These are phyloP conservation scores for Pangasius larnaudii DNA, from an alignment of 2,797 vertebrate species.

Conservation along the genomic window DNA sequence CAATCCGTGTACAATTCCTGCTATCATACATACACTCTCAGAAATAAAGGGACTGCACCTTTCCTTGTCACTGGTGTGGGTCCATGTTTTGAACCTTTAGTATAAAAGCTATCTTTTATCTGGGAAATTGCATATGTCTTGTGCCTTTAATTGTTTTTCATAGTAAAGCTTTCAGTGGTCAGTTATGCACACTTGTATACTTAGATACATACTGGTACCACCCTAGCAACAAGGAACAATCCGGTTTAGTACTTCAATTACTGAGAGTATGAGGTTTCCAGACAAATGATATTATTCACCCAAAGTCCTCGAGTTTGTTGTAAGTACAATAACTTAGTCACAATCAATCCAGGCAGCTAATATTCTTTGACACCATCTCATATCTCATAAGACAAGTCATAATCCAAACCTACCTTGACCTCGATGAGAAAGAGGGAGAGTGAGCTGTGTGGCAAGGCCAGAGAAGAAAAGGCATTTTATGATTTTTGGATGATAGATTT, in stretches of 20 bases:
- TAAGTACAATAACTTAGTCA: neutral
- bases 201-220: neutral
- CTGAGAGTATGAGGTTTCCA: neutral
- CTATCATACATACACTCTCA: neutral
- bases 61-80: neutral
- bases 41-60: neutral
- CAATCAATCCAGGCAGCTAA: neutral
- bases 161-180: neutral
- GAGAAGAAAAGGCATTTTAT: conserved; percentile 67
- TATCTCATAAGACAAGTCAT: conserved; percentile 2
- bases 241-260: neutral
- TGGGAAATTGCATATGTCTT: neutral
- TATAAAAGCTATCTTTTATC: neutral
- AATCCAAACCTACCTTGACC: conserved; percentile 68
- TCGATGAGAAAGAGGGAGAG: conserved; percentile 54
- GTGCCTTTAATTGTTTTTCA: neutral
- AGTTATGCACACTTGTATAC: neutral
- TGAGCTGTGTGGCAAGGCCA: conserved; percentile 51
- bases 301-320: neutral
- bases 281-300: neutral
- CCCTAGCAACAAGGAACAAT: neutral
- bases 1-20: conserved; percentile 47
- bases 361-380: neutral
- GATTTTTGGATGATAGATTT: conserved; percentile 69
- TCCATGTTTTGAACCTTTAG: neutral